phyloP scores from a whole-genome alignment of 2,113 vertebrate genomes.

The Alouatta palliata region DNA sequence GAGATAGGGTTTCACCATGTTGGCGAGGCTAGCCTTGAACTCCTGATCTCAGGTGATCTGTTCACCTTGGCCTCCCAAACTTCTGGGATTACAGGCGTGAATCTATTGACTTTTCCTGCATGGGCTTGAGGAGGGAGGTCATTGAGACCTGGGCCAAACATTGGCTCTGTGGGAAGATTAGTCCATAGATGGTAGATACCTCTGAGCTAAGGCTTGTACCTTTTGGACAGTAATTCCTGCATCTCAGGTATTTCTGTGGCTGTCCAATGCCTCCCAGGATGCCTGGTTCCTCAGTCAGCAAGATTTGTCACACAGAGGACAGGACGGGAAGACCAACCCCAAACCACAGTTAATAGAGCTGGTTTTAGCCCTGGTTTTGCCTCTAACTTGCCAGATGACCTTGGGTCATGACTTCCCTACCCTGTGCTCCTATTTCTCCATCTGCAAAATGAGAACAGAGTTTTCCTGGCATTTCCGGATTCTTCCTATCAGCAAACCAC shows the following conservation, averaged over 20 bases:
- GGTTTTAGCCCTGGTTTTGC: not conserved
- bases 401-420: not conserved
- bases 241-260: not conserved
- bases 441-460: not conserved
- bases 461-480: not conserved
- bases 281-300: not conserved
- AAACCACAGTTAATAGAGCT: not conserved
- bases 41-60: too few species aligned
- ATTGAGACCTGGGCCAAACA: not conserved
- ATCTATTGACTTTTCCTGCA: not conserved
- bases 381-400: not conserved
- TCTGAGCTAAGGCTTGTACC: not conserved
- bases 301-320: not conserved
- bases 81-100: too few species aligned
- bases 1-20: too few species aligned
- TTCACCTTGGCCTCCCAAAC: too few species aligned
- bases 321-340: not conserved
- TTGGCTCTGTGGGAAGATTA: not conserved
- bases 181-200: not conserved
- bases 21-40: too few species aligned
- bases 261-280: fast-evolving
- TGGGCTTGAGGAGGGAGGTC: too few species aligned
- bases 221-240: not conserved
- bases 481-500: not conserved
- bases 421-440: not conserved